Evolutionary conservation across 2,888 invertebrate species (phyloP).

Genomic region (Morpho achilles): DNA sequence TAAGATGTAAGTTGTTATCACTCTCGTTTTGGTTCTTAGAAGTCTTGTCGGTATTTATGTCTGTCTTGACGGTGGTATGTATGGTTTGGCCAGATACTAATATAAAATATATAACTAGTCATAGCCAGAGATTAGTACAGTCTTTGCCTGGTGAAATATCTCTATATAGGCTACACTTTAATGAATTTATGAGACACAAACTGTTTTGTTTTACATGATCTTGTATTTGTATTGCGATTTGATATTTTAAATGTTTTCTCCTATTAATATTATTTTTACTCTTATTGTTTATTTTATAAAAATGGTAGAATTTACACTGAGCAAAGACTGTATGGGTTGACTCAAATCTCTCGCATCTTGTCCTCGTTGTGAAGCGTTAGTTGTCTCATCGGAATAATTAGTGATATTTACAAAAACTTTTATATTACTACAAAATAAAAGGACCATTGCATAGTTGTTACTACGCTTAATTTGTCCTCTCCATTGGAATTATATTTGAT

Average conservation of each 20-base stretch:
- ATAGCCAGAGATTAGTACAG: constrained; percentile 35
- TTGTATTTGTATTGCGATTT: no score
- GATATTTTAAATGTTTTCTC: no score
- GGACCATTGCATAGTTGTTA: constrained; percentile 64
- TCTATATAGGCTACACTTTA: no score
- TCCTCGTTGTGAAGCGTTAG: constrained; percentile 61
- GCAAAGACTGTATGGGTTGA: constrained; percentile 16
- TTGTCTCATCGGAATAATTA: constrained; percentile 55
- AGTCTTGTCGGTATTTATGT: not conserved
- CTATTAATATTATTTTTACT: no score
- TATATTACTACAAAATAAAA: constrained; percentile 43
- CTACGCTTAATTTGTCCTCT: constrained; percentile 58
- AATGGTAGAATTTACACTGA: constrained; percentile 1
- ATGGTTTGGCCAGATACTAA: constrained; percentile 12
- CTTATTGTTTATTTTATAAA: no score
- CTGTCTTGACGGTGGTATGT: constrained; percentile 13
- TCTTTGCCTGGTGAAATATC: constrained; percentile 12
- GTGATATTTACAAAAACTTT: constrained; percentile 54
- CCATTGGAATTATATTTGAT: constrained; percentile 56
- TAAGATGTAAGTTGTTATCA: not conserved
- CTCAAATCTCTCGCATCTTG: constrained; percentile 27
- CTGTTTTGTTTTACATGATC: no score
- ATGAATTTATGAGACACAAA: no score
- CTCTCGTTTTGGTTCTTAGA: not conserved
- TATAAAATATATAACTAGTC: constrained; percentile 39